Evolutionary conservation across 2,113 vertebrate genomes (phyloP), one percentile per base, ranked within the genome.

Genomic region (Pycnonotus jocosus): DNA sequence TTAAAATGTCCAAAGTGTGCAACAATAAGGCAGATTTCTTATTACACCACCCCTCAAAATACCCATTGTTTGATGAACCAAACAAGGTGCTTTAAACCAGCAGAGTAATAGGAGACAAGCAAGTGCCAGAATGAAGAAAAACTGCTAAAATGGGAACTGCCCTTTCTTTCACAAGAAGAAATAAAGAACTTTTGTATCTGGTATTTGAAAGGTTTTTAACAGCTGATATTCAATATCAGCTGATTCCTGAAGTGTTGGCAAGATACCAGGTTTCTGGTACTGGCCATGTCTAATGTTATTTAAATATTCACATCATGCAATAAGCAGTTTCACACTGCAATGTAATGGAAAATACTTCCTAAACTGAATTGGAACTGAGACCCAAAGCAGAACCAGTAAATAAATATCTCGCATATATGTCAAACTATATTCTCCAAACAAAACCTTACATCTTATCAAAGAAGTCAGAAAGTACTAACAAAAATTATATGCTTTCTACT

Each of bases 381-480:
- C 81, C 91, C 96, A 96, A 96, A 95, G 94, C 83, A 96, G 96
- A 97, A 97, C 96, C 93, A 96, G 95, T 90, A 97, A 98, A 98
- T 98, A 98, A 98, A 97, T 97, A 97, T 85, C 97, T 97, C 68
- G 95, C 91, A 93, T 97, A 96, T 97, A 97, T 96, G 96, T 96
- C 97, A 97, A 97, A 97, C 96, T 97, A 96, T 97, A 97, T 97
- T 97, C 97, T 97, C 97, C 97, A 97, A 98, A 98, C 95, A 97
- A 96, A 97, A 96, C 94, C 95, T 98, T 97, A 98, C 85, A 97
- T 93, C 93, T 97, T 94, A 97, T 95, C 96, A 97, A 97, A 97
- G 95, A 90, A 97, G 96, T 97, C 97, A 97, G 96, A 97, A 96
- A 97, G 96, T 97, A 97, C 93, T 97, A 97, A 97, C 90, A 96